A percentile compares a stretch with the other conserved stretches of the same genome.
Evolutionary conservation across 30 jellyfish, hydroid and myxozoan genomes (phyloP).

Genomic region (Pelagia noctiluca): DNA sequence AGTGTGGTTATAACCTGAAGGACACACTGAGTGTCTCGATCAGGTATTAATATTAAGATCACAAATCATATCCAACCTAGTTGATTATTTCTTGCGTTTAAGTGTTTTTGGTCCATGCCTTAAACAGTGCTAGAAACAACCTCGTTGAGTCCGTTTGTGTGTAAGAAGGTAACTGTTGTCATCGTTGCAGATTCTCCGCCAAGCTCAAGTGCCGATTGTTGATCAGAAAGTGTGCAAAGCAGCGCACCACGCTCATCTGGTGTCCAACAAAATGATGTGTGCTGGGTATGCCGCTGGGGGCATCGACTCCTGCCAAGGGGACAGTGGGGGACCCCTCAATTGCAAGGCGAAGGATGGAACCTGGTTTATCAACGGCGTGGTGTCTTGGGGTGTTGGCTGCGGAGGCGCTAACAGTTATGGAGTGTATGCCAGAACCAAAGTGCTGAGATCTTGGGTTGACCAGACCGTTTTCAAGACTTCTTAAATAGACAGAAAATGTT

Average conservation of each 20-base stretch:
- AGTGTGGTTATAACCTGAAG: too few relatives aligned
- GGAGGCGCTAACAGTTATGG: constrained; percentile 88
- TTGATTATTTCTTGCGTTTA: too few relatives aligned
- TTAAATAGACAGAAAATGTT: too few relatives aligned
- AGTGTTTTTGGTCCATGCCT: neutral
- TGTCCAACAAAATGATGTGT: constrained; percentile 84
- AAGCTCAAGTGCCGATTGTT: constrained; percentile 95
- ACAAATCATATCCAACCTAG: neutral
- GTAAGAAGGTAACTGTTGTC: neutral
- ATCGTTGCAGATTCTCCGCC: constrained; percentile 84
- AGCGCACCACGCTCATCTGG: constrained; percentile 51
- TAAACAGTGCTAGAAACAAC: neutral
- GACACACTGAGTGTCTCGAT: too few relatives aligned
- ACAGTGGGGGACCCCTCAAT: constrained; percentile 98
- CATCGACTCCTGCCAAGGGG: constrained; percentile 97
- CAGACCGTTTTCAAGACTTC: constrained; percentile 67
- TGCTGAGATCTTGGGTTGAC: constrained; percentile 92
- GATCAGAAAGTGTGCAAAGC: constrained; percentile 64
- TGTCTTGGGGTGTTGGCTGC: constrained; percentile 99
- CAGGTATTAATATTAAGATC: neutral
- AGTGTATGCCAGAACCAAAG: constrained; percentile 85
- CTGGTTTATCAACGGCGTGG: constrained; percentile 98
- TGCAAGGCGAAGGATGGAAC: constrained; percentile 79
- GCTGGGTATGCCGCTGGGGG: constrained; percentile 96
- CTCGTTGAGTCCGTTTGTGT: neutral